These are phyloP conservation scores for Acrossocheilus fasciatus DNA, from an alignment of 2,797 vertebrate genomes.

Conservation along the genomic window DNA sequence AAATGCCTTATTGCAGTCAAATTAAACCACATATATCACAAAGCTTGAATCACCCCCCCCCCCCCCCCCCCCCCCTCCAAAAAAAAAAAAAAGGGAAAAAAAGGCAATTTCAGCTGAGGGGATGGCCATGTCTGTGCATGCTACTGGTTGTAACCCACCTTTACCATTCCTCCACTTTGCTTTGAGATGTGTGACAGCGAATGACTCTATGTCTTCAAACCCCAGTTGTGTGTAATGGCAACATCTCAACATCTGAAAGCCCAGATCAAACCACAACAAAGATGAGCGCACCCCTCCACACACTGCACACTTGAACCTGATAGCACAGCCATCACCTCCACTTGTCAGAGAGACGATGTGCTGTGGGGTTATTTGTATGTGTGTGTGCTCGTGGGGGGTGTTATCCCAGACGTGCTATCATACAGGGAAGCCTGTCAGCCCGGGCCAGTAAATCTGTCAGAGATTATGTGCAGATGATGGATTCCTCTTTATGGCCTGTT, in stretches of 20 bases:
- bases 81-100: no score
- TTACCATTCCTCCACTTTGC: background rate
- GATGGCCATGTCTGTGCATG: no score
- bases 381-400: background rate
- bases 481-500: constrained; percentile 76
- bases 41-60: background rate
- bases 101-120: no score
- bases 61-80: no score
- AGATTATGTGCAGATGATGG: constrained; percentile 75
- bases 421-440: constrained; percentile 53
- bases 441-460: constrained; percentile 70
- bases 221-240: background rate
- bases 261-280: constrained; percentile 38
- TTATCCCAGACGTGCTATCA: constrained; percentile 51
- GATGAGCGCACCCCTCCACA: constrained; percentile 5
- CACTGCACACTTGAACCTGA: constrained; percentile 37
- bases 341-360: constrained; percentile 30
- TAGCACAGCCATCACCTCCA: constrained; percentile 20
- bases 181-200: background rate
- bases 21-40: background rate
- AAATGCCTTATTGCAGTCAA: no score
- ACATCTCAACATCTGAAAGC: background rate
- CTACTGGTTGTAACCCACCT: background rate
- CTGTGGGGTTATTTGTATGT: background rate
- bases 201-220: background rate